Conservation (phyloP, 2,113 vertebrate species). For the Forbesichthys agassizii region DNA sequence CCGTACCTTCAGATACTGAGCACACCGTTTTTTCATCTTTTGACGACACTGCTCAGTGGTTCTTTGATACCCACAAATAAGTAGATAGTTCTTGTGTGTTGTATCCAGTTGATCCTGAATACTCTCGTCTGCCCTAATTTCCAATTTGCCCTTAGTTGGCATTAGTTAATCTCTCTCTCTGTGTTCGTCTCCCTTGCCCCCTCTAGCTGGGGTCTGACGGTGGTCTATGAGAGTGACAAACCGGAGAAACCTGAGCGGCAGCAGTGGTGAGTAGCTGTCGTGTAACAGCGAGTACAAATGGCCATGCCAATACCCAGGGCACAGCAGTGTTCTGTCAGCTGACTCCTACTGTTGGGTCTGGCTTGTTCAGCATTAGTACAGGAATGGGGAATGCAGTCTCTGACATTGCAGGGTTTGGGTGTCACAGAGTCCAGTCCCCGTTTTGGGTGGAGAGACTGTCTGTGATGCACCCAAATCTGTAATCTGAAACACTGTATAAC, state of each 20-base stretch:
- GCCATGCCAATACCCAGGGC: neutral
- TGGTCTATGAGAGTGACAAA: conserved; percentile 86
- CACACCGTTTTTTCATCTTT: no score
- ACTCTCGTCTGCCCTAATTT: no score
- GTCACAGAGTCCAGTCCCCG: no score
- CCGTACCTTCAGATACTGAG: no score
- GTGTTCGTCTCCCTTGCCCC: conserved; percentile 5
- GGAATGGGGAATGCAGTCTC: no score
- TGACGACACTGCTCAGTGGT: no score
- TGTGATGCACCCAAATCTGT: no score
- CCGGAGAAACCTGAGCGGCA: conserved; percentile 89
- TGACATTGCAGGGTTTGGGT: no score
- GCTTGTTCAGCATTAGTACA: neutral
- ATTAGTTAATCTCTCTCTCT: neutral
- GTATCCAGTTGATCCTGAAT: no score
- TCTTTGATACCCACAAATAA: no score
- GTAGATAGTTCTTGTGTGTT: no score
- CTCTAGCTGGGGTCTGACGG: conserved; percentile 88
- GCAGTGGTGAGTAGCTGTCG: conserved; percentile 84
- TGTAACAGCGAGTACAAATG: neutral
- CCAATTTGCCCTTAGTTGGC: neutral
- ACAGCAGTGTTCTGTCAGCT: neutral
- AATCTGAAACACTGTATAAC: no score
- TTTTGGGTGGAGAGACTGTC: neutral
- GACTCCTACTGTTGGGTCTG: neutral